Conservation (phyloP, 2,113 vertebrate species). For the Herpetotheres cachinnans region DNA sequence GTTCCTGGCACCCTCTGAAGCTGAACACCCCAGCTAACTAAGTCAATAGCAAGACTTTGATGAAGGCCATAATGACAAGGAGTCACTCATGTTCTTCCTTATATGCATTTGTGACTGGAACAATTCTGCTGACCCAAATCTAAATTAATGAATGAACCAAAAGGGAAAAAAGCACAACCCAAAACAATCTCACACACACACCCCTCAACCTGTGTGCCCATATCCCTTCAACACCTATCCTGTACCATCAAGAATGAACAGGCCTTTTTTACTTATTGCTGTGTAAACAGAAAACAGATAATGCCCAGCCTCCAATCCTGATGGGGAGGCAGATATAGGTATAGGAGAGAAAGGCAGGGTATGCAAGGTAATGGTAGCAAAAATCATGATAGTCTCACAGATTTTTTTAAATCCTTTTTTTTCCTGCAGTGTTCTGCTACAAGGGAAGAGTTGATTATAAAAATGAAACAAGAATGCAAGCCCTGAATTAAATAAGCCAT, state of each 20-base stretch:
- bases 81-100: background rate
- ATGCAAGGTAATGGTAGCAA: background rate
- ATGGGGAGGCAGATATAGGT: background rate
- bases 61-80: background rate
- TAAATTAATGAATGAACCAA: background rate
- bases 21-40: background rate
- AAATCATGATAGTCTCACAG: background rate
- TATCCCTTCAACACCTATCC: background rate
- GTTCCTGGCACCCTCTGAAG: background rate
- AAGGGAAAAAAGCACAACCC: background rate
- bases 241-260: background rate
- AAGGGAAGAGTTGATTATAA: background rate
- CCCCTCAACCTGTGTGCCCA: accelerated
- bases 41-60: background rate
- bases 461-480: background rate
- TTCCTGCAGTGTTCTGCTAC: background rate
- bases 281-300: background rate
- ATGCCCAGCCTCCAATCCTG: background rate
- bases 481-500: background rate
- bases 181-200: background rate
- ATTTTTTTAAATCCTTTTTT: background rate
- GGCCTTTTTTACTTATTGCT: background rate
- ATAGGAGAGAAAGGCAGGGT: background rate
- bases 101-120: background rate
- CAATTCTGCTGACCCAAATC: background rate